Base-by-base conservation (phyloP, 2,888 invertebrate genomes). In the Eugnorisma glareosa region DNA sequence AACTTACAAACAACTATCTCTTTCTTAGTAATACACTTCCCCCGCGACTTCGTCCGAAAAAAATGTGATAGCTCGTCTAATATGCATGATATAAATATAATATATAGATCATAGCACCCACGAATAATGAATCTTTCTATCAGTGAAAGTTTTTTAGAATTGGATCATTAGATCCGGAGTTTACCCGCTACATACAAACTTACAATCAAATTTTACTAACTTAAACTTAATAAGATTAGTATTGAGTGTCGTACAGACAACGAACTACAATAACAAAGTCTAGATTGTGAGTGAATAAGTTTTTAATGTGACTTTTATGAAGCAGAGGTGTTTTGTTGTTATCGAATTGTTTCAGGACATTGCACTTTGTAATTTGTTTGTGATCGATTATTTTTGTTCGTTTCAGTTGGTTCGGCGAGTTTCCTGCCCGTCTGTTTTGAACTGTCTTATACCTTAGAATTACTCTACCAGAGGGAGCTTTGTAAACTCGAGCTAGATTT, bases 261-360 rank as follows among this genome's bases (percentile, higher is more conserved):
- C 8, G 8, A n/a, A 40, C 40, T 40, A 40, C 37, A 64, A 64
- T 40, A 63, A 57, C 45, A 66, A 54, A 61, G 28, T 69, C 35
- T 66, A 43, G 43, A 70, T 78, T 45, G 11, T 18, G 4, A 35
- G 10, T 24, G n/a, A 57, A 73, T 73, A 77, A 51, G 28, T 31
- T 67, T 67, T 67, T 68, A 54, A 61, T 68, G 63, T 82, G 68
- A 66, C 73, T 35, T 63, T 48, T 68, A 40, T 15, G 11, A 48
- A 43, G 24, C 24, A 21, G 40, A 73, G 21, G 7, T 61, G 35
- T 40, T 15, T 10, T 40, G 2, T 71, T 71, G n/a, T 79, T 66
- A 37, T 67, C 28, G 15, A 45, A 59, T 59, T 28, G 1, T 2
- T 73, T 31, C 6, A 73, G 78, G 79, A 24, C 37, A 45, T 51